Evolutionary conservation across 2,888 invertebrate species (phyloP).

Genomic region (Drosophila demipolita): DNA sequence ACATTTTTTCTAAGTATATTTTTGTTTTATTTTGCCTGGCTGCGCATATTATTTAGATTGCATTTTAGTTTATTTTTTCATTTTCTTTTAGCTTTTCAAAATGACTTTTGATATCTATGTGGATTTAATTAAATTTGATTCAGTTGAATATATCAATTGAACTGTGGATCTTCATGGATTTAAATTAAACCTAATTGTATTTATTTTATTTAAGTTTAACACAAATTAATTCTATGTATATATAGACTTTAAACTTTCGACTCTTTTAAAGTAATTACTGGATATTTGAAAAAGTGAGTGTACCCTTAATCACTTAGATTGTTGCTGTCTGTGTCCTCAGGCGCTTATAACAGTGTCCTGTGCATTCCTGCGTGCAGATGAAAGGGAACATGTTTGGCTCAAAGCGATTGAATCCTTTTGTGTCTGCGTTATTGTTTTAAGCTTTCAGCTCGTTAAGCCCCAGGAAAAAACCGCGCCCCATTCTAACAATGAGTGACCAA

Average conservation of each 20-base stretch:
- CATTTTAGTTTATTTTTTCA: neutral
- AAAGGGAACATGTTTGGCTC: slow-evolving; percentile 60
- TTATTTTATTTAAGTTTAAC: neutral
- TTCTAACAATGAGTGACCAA: slow-evolving; percentile 55
- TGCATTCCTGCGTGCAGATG: slow-evolving; percentile 54
- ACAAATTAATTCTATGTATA: neutral
- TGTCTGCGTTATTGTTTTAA: slow-evolving; percentile 69
- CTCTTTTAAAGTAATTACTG: slow-evolving; percentile 7
- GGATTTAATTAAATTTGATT: neutral
- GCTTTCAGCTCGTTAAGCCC: slow-evolving; percentile 68
- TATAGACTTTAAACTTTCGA: neutral
- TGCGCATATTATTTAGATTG: neutral
- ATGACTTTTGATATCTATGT: neutral
- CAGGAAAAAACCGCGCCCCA: slow-evolving; percentile 57
- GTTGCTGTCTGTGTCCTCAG: slow-evolving; percentile 59
- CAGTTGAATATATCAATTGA: neutral
- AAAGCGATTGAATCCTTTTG: slow-evolving; percentile 70
- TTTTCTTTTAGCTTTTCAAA: neutral
- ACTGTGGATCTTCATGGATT: neutral
- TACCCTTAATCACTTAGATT: slow-evolving; percentile 21
- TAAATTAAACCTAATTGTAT: neutral
- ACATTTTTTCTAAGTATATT: neutral
- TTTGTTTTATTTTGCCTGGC: neutral
- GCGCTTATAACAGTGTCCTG: slow-evolving; percentile 33
- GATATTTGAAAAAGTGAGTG: neutral